Percentiles rank a stretch among this genome's conserved stretches.
phyloP scores from a whole-genome alignment of 2,113 vertebrate species.

The Haemorhous mexicanus region DNA sequence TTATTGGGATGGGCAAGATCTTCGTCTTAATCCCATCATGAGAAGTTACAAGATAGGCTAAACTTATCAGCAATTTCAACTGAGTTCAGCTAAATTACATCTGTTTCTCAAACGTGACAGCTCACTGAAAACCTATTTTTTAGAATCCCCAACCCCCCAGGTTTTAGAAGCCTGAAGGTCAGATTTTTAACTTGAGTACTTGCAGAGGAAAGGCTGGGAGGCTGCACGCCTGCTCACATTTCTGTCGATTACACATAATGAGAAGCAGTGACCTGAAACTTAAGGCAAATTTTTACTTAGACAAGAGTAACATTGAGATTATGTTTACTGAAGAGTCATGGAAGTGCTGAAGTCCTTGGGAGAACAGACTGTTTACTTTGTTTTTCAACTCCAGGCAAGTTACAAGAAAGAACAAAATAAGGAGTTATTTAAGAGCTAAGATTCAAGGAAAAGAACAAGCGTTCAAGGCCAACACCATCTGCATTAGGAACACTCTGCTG shows the following conservation, averaged over 20 bases:
- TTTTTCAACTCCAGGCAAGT: neutral
- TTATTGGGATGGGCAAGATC: neutral
- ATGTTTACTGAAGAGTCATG: neutral
- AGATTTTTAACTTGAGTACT: neutral
- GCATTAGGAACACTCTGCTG: neutral
- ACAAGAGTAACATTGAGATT: neutral
- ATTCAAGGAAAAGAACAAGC: neutral
- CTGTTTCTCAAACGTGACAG: neutral
- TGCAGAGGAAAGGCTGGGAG: neutral
- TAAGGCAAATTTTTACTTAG: neutral
- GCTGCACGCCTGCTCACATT: neutral
- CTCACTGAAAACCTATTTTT: neutral
- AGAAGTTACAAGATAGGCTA: neutral
- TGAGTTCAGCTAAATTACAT: neutral
- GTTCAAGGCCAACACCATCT: neutral
- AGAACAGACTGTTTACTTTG: neutral
- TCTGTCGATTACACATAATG: neutral
- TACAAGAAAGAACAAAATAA: neutral
- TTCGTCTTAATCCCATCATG: rapidly evolving
- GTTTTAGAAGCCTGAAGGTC: constrained; percentile 1
- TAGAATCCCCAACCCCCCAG: neutral
- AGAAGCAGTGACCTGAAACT: constrained; percentile 40
- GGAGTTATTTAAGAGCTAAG: neutral
- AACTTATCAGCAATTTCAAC: neutral
- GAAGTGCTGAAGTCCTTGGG: neutral